Base-by-base conservation (phyloP, 2,113 vertebrate genomes). In the Platysteira castanea region DNA sequence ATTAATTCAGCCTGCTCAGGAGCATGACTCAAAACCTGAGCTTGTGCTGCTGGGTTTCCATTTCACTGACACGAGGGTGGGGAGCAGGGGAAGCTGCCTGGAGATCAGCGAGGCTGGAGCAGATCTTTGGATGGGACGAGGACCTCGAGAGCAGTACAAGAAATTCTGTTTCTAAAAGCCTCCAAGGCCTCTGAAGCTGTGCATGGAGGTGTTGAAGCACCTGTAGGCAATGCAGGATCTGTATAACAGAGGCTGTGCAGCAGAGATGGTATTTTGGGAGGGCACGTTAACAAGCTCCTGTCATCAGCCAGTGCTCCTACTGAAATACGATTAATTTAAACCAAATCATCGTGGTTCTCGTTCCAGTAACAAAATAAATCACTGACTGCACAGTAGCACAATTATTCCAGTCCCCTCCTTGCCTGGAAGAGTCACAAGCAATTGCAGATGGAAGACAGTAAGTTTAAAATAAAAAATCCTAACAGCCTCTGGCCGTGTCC, bases 391-490 rank as follows among this genome's bases (percentile, higher is more conserved):
- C 77, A 93, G 64, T 78, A 84, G 79, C 11, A 53, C 93, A 39
- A 19, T 90, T 90, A 86, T 82, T 84, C 56, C 69, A 75, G 1
- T 65, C 59, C 49, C 21, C 14, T 87, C n/a, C 75, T 92, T 69
- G 79, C 52, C 47, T 93, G 95, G 37, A 92, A 92, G 79, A 94
- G 76, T 68, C 42, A 53, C 37, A 57, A 87, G 60, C 75, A 19
- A 60, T 89, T 77, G 76, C 9, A 2, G 84, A 60, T 88, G 96
- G 95, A 94, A 96, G 92, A 95, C 90, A 50, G 84, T 75, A 82
- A 81, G 47, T 81, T 80, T 44, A 56, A 79, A 91, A 68, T 54
- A 73, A 59, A 15, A 56, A 54, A 57, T 44, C 56, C 5, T 39
- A 53, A n/a, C 50, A 81, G 75, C 76, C 68, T 52, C 21, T 94